phyloP scores from a whole-genome alignment of 2,888 invertebrate genomes.

The Taenaris catops region DNA sequence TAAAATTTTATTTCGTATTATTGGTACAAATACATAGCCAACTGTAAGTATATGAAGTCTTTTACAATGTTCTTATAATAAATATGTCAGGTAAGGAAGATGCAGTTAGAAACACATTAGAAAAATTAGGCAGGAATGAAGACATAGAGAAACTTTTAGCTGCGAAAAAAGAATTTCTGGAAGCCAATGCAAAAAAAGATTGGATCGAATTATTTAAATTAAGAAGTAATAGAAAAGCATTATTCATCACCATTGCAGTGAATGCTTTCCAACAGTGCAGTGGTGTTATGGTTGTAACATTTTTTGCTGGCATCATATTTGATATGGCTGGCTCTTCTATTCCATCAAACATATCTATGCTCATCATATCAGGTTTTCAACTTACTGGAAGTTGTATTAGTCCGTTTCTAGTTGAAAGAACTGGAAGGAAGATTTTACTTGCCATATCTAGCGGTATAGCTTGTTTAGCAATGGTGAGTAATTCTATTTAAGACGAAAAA shows the following conservation, averaged over 20 bases:
- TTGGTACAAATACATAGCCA: too few species aligned
- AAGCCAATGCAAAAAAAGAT: constrained; percentile 21
- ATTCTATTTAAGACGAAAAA: too few species aligned
- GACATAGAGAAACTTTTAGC: constrained; percentile 32
- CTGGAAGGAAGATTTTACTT: constrained; percentile 31
- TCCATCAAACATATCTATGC: constrained; percentile 38
- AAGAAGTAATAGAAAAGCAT: constrained; percentile 37
- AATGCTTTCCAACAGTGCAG: constrained; percentile 39
- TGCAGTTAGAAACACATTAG: constrained; percentile 31
- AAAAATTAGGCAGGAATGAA: constrained; percentile 33
- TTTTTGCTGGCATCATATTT: constrained; percentile 41
- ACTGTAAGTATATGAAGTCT: too few species aligned
- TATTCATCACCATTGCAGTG: constrained; percentile 35
- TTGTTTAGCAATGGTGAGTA: constrained; percentile 40
- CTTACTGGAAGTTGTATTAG: constrained; percentile 34
- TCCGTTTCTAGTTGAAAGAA: constrained; percentile 23
- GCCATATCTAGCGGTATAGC: constrained; percentile 36
- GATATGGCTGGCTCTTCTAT: constrained; percentile 37
- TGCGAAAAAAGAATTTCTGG: constrained; percentile 23
- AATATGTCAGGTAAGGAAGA: constrained; percentile 33
- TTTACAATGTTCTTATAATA: too few species aligned
- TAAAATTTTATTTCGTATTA: too few species aligned
- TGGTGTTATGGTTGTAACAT: constrained; percentile 34
- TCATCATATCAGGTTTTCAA: constrained; percentile 42
- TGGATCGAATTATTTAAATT: constrained; percentile 36